Conservation (phyloP, 2,113 vertebrate genomes). For the Dissostichus mawsoni region DNA sequence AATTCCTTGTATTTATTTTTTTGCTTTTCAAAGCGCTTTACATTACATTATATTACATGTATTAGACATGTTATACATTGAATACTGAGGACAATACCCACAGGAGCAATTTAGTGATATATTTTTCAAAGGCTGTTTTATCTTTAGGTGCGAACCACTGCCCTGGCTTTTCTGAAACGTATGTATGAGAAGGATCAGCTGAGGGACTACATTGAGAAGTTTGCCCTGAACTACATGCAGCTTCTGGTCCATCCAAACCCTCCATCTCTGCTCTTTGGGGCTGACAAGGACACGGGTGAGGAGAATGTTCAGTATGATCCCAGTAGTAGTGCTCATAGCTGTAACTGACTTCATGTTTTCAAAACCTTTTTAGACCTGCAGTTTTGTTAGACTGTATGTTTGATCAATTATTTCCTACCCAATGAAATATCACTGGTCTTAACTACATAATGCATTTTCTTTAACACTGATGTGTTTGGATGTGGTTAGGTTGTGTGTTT, state of each 20-base stretch:
- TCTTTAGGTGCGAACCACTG: constrained; percentile 92
- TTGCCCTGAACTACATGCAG: constrained; percentile 96
- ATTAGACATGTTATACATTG: too few relatives aligned
- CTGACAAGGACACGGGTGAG: constrained; percentile 94
- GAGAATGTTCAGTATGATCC: not conserved
- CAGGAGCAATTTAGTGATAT: too few relatives aligned
- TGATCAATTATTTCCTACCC: not conserved
- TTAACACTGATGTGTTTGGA: not conserved
- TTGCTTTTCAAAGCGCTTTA: too few relatives aligned
- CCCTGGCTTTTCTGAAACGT: constrained; percentile 92
- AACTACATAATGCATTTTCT: not conserved
- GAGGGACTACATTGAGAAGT: constrained; percentile 94
- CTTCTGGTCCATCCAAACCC: constrained; percentile 96
- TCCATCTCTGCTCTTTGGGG: constrained; percentile 91
- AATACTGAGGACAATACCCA: too few relatives aligned
- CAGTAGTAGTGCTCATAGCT: not conserved
- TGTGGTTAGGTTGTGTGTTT: too few relatives aligned
- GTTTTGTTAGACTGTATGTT: not conserved
- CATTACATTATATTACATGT: too few relatives aligned
- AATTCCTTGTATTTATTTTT: too few relatives aligned
- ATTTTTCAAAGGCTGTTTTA: not conserved
- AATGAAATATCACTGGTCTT: not conserved
- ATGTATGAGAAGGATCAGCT: constrained; percentile 96
- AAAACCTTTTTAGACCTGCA: too few relatives aligned
- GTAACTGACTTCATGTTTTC: not conserved